Conservation (phyloP, 2,113 vertebrate species). For the Malurus melanocephalus region DNA sequence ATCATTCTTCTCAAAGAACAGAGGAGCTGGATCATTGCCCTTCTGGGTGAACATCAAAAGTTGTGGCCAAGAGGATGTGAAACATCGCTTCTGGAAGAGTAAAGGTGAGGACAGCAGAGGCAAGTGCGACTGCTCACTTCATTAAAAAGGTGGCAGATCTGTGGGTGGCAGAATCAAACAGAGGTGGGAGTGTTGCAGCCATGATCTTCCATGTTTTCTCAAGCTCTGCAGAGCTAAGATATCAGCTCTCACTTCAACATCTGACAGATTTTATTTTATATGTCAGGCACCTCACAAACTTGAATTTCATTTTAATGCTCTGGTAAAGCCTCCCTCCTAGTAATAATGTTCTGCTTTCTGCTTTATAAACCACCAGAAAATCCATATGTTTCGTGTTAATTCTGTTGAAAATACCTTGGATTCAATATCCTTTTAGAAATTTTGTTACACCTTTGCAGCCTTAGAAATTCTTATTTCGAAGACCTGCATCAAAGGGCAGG, state of each 20-base stretch:
- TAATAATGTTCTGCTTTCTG: background rate
- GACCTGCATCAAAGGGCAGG: background rate
- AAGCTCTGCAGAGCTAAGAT: background rate
- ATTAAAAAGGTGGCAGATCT: constrained; percentile 22
- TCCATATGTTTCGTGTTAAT: background rate
- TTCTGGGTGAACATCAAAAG: background rate
- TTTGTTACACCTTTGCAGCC: background rate
- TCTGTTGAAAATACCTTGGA: background rate
- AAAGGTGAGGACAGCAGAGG: constrained; percentile 2
- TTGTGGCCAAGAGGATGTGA: background rate
- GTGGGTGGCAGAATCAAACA: constrained; percentile 36
- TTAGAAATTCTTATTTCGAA: background rate
- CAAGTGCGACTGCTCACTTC: constrained; percentile 47
- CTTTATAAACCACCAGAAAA: constrained; percentile 27
- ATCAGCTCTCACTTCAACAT: constrained; percentile 29
- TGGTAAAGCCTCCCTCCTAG: background rate
- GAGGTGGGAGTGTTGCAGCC: constrained; percentile 26
- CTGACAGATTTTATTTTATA: background rate
- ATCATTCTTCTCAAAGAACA: background rate
- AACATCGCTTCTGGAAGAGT: background rate
- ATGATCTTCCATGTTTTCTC: background rate
- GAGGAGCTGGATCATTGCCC: background rate
- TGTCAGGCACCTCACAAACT: background rate
- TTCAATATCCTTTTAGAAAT: background rate
- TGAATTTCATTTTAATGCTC: background rate